Evolutionary conservation across 2,797 vertebrate species (phyloP).

Genomic region (Clarias platycephalus): DNA sequence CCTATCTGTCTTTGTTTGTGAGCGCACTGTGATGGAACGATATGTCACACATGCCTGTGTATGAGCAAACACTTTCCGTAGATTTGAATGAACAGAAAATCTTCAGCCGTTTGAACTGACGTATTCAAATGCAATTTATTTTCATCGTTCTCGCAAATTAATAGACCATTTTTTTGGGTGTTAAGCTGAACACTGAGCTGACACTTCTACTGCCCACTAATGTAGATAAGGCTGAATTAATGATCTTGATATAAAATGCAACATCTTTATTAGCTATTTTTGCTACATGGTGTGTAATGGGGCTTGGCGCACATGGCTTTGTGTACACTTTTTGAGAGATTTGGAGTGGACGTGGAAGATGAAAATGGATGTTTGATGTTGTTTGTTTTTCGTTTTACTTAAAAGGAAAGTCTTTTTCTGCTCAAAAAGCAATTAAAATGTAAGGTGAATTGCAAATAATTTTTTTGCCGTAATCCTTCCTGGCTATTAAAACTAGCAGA

Average conservation of each 20-base stretch:
- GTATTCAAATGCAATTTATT: slow-evolving; percentile 33
- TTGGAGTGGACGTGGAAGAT: slow-evolving; percentile 50
- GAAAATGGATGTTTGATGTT: slow-evolving; percentile 65
- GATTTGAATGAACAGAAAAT: slow-evolving; percentile 63
- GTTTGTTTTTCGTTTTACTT: slow-evolving; percentile 33
- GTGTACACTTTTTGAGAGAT: slow-evolving; percentile 45
- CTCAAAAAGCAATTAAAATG: slow-evolving; percentile 61
- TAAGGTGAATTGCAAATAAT: slow-evolving; percentile 66
- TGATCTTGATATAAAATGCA: slow-evolving; percentile 35
- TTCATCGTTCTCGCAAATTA: slow-evolving; percentile 14
- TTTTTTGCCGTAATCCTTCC: slow-evolving; percentile 61
- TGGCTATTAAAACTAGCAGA: slow-evolving; percentile 51
- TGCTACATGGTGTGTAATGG: slow-evolving; percentile 27
- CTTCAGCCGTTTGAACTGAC: slow-evolving; percentile 60
- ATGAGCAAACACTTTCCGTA: slow-evolving; percentile 76
- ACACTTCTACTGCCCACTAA: slow-evolving; percentile 27
- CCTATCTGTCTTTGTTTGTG: slow-evolving; percentile 83
- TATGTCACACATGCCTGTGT: slow-evolving; percentile 76
- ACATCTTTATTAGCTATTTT: slow-evolving; percentile 29
- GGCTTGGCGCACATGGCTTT: slow-evolving; percentile 27
- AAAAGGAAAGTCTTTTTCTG: slow-evolving; percentile 51
- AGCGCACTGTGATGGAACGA: slow-evolving; percentile 74
- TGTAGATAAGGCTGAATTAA: slow-evolving; percentile 33
- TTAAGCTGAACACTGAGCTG: not conserved
- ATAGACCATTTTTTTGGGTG: slow-evolving; percentile 14